A percentile compares a stretch with the other conserved stretches of the same genome.
Evolutionary conservation across 2,888 invertebrate genomes (phyloP).

Genomic region (Drosophila hamatofila): DNA sequence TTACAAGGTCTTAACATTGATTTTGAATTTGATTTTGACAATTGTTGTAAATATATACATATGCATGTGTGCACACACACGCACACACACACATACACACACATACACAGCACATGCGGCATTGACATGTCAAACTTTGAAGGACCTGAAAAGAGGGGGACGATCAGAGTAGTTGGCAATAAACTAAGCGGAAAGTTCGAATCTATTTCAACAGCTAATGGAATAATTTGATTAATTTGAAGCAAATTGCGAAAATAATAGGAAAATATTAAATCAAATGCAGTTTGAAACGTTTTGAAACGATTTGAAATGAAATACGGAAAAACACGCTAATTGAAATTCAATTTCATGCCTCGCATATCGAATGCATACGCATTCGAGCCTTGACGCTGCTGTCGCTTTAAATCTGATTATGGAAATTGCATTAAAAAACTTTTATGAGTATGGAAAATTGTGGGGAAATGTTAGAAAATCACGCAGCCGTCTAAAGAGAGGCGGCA

Average conservation of each 20-base stretch:
- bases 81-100: neutral
- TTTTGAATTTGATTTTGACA: conserved; percentile 59
- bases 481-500: conserved; percentile 32
- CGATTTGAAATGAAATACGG: neutral
- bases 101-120: conserved; percentile 34
- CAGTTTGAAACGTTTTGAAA: neutral
- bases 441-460: conserved; percentile 59
- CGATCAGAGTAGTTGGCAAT: neutral
- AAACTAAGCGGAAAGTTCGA: neutral
- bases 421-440: conserved; percentile 75
- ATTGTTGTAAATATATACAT: conserved; percentile 28
- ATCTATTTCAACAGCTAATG: neutral
- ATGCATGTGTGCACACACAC: neutral
- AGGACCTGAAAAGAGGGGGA: conserved; percentile 39
- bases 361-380: conserved; percentile 1
- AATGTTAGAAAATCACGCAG: conserved; percentile 77
- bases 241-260: neutral
- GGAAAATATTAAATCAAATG: neutral
- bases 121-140: conserved; percentile 59
- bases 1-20: conserved; percentile 69
- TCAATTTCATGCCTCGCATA: conserved; percentile 21
- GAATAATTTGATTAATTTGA: neutral
- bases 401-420: conserved; percentile 74
- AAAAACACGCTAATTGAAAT: conserved; percentile 7
- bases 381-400: conserved; percentile 24